Base-by-base conservation (phyloP, 2,113 vertebrate species). In the Siniperca chuatsi region DNA sequence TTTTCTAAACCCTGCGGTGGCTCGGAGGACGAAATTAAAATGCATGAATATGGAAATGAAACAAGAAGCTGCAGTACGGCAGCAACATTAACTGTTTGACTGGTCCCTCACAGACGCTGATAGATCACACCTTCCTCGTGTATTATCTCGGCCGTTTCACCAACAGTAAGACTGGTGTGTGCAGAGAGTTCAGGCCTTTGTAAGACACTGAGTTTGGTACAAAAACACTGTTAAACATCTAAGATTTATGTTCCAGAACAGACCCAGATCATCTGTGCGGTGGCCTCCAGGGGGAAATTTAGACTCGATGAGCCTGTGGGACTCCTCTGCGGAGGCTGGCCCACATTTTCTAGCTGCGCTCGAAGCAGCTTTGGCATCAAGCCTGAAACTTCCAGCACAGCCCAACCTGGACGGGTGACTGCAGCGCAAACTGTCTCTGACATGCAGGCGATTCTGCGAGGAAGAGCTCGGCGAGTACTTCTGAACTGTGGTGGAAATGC, bases 1-100 rank as follows among this genome's bases (percentile, higher is more conserved):
- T 33, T 66, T 42, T 25, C 46, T 76, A 7, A n/a, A 48, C 37
- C 57, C 48, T 18, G 67, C 0, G 23, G 54, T 29, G 33, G 21
- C 77, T 70, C 21, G 9, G 60, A 75, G 72, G 72, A 66, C 46
- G 60, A 58, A 18, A 74, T 86, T 82, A 70, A 90, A 82, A 84
- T 90, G 54, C 82, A 82, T 33, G 6, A 85, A 85, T 79, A 77
- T 90, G 82, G 55, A 69, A 85, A 85, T 82, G 48, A 67, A 3
- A 35, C 9, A 5, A 73, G 40, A 69, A 78, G 67, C 67, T 68
- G 67, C 86, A 11, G 5, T 21, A 29, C 42, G 35, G 21, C 1
- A 16, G 18, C 20, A 70, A 33, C 64, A 66, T 5, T 29, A 75
- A 55, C 6, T 23, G 42, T 21, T 79, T 8, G 18, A 29, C 6